Evolutionary conservation across 2,888 invertebrate species (phyloP), one percentile per base, ranked within the genome.

Genomic region (Mylabris sibirica): DNA sequence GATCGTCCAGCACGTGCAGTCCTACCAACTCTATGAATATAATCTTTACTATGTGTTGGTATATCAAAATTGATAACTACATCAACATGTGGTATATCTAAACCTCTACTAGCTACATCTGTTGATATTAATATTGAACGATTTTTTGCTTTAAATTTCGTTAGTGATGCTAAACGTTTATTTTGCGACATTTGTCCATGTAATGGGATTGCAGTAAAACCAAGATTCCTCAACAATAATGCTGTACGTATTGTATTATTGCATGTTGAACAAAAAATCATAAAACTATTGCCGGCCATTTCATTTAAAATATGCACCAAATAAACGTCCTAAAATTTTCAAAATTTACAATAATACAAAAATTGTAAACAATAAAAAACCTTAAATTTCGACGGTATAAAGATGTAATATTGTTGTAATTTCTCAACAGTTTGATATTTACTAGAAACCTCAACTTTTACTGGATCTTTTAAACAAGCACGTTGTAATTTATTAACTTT

Each of bases 161-260:
- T 97, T 20, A 99, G 86, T 0, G 99, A 93, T 0, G 97, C 98
- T 60, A 99, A 87, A 38, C 99, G 89, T 82, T 98, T 98, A 82
- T 97, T 96, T 86, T 99, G 99, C 14, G 95, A 93, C 97, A 99
- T 98, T 87, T 99, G 98, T 0, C 99, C 99, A 84, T 99, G 97
- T n/a, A 99, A 87, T 0, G 99, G 98, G 61, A 99, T 95, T 0
- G 98, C 99, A 1, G 93, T 91, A 70, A 99, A 89, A 8, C 99
- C 98, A 12, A 99, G 88, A 82, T 94, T 94, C 61, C 98, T 89
- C 69, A 99, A 86, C 85, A 99, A 89, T 44, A 98, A 86, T 0
- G 98, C 97, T 0, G 94, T 92, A 68, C 96, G 90, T 71, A 97
- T 90, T 0, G 98, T 96, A 81, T 94, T 94, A 69, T 93, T 95